These are phyloP conservation scores for Iselma pallidipennis DNA, from an alignment of 2,888 invertebrate species.

Conservation along the genomic window DNA sequence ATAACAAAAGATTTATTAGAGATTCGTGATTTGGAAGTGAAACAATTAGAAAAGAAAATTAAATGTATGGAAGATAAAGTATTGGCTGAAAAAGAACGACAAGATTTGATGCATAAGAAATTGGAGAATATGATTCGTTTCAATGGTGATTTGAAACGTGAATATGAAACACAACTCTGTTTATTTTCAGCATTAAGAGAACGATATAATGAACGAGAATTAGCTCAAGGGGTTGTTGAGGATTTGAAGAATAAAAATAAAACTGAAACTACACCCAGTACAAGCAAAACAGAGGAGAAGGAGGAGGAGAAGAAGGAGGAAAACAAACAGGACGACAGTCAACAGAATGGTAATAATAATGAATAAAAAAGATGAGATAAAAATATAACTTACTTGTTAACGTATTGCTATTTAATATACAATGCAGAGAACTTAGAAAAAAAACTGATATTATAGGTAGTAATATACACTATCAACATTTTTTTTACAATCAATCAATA, in stretches of 20 bases:
- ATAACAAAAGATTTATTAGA: constrained; percentile 81
- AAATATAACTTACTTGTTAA: constrained; percentile 42
- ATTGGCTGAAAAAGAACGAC: constrained; percentile 73
- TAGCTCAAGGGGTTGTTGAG: constrained; percentile 44
- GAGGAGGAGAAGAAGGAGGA: not conserved
- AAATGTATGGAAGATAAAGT: constrained; percentile 71
- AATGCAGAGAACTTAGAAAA: constrained; percentile 22
- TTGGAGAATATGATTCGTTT: constrained; percentile 72
- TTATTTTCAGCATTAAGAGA: constrained; percentile 65
- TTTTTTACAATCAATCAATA: constrained; percentile 11
- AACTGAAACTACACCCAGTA: not conserved
- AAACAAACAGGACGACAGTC: not conserved
- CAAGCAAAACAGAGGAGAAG: not conserved
- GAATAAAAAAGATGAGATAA: constrained; percentile 21
- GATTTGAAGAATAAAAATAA: constrained; percentile 12
- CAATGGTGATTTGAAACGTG: constrained; percentile 75
- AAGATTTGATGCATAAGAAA: constrained; percentile 69
- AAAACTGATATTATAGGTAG: constrained; percentile 9
- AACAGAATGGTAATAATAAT: not conserved
- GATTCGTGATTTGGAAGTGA: constrained; percentile 77
- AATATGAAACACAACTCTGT: constrained; percentile 76
- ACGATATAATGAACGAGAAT: constrained; percentile 49
- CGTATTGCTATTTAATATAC: constrained; percentile 40
- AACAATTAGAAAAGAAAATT: constrained; percentile 70
- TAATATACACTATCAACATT: constrained; percentile 22